Evolutionary conservation across 2,797 vertebrate species (phyloP).

Genomic region (Loris lydekkerianus): DNA sequence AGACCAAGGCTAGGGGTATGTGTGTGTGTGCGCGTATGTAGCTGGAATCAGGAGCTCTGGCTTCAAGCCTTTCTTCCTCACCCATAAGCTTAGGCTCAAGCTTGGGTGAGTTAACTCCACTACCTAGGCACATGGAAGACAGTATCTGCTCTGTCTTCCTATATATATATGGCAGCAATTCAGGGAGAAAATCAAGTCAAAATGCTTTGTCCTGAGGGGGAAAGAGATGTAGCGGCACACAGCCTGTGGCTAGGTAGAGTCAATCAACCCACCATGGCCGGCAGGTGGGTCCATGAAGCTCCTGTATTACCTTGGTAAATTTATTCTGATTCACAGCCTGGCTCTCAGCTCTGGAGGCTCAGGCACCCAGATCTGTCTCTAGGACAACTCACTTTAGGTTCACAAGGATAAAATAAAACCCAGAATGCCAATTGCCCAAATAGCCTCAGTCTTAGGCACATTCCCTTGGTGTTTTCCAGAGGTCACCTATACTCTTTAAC

Average conservation of each 20-base stretch:
- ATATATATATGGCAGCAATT: not conserved
- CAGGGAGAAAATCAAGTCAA: not conserved
- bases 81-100: not conserved
- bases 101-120: not conserved
- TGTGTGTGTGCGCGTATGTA: not conserved
- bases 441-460: not conserved
- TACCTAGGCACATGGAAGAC: not conserved
- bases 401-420: not conserved
- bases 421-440: not conserved
- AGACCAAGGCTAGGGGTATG: not conserved
- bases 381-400: not conserved
- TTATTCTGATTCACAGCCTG: not conserved
- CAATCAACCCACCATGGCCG: not conserved
- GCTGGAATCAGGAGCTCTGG: not conserved
- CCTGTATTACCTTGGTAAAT: not conserved
- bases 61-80: not conserved
- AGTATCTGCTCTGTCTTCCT: not conserved
- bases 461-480: not conserved
- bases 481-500: not conserved
- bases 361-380: not conserved
- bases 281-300: not conserved
- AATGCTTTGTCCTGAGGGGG: not conserved
- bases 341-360: not conserved
- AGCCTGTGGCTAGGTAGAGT: not conserved
- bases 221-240: not conserved